These are phyloP conservation scores for Limonius californicus DNA, from an alignment of 1,140 invertebrate genomes.

Conservation along the genomic window DNA sequence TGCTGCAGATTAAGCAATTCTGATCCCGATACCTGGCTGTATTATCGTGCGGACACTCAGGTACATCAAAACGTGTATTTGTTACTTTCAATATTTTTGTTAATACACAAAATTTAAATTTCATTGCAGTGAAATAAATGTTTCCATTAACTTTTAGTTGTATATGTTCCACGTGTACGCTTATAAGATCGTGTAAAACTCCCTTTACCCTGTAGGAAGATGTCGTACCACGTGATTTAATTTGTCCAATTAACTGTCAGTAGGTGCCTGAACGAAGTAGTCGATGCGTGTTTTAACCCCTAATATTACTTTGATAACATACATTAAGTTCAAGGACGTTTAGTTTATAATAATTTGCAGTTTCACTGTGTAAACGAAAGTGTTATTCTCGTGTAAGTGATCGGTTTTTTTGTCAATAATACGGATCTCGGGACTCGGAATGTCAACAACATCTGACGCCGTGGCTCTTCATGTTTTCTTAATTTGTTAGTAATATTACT, in stretches of 20 bases:
- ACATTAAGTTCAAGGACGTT: slow-evolving; percentile 9
- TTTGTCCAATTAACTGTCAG: slow-evolving; percentile 32
- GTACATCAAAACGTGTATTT: too few species aligned
- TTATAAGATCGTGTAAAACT: slow-evolving; percentile 1
- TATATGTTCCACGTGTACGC: too few species aligned
- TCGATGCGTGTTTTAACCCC: slow-evolving; percentile 29
- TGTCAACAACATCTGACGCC: slow-evolving; percentile 31
- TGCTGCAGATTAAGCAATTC: too few species aligned
- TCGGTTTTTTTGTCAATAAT: neutral
- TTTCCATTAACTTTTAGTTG: too few species aligned
- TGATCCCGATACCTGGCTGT: too few species aligned
- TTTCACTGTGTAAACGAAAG: slow-evolving; percentile 17
- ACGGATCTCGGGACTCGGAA: neutral
- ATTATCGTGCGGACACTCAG: too few species aligned
- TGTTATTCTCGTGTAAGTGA: slow-evolving; percentile 17
- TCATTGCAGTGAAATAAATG: too few species aligned
- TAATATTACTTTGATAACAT: slow-evolving; percentile 12
- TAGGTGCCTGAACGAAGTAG: slow-evolving; percentile 26
- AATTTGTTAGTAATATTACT: slow-evolving; percentile 31
- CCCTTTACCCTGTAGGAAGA: neutral
- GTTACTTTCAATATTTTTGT: too few species aligned
- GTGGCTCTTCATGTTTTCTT: slow-evolving; percentile 43
- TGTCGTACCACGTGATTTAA: slow-evolving; percentile 27
- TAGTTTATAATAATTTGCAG: slow-evolving; percentile 22
- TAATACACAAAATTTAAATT: too few species aligned